phyloP scores from a whole-genome alignment of 2,113 vertebrate species.

The Scophthalmus maximus region DNA sequence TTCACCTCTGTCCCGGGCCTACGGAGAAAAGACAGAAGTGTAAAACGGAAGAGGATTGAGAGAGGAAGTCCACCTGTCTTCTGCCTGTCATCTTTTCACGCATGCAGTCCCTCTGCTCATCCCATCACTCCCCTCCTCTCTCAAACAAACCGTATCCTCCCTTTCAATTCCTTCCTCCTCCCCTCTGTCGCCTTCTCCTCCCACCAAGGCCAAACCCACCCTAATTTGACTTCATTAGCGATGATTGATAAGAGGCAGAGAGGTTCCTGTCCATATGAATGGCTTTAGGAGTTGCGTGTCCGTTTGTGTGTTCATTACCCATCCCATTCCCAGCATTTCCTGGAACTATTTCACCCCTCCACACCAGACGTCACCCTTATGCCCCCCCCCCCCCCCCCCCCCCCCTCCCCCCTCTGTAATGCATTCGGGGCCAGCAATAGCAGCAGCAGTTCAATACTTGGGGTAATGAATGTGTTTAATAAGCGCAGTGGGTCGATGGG shows the following conservation, averaged over 20 bases:
- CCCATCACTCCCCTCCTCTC: conserved; percentile 16
- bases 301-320: conserved; percentile 13
- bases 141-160: conserved; percentile 53
- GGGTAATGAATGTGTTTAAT: conserved; percentile 86
- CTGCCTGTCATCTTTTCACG: conserved; percentile 9
- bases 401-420: conserved; percentile 35
- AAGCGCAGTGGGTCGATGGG: conserved; percentile 80
- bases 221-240: conserved; percentile 74
- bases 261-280: no score
- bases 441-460: conserved; percentile 76
- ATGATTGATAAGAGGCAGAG: conserved; percentile 72
- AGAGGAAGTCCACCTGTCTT: conserved; percentile 29
- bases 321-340: not conserved
- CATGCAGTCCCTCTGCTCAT: conserved; percentile 10
- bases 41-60: conserved; percentile 9
- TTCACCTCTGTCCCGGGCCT: conserved; percentile 27
- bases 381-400: not conserved
- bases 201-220: conserved; percentile 39
- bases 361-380: conserved; percentile 34
- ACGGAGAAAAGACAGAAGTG: conserved; percentile 34
- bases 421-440: conserved; percentile 55
- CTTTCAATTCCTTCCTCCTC: conserved; percentile 15
- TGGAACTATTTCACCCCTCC: conserved; percentile 1
- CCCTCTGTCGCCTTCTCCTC: conserved; percentile 9
- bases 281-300: no score